These are phyloP conservation scores for Pterostichus niger DNA, from an alignment of 2,888 invertebrate species.

Conservation along the genomic window DNA sequence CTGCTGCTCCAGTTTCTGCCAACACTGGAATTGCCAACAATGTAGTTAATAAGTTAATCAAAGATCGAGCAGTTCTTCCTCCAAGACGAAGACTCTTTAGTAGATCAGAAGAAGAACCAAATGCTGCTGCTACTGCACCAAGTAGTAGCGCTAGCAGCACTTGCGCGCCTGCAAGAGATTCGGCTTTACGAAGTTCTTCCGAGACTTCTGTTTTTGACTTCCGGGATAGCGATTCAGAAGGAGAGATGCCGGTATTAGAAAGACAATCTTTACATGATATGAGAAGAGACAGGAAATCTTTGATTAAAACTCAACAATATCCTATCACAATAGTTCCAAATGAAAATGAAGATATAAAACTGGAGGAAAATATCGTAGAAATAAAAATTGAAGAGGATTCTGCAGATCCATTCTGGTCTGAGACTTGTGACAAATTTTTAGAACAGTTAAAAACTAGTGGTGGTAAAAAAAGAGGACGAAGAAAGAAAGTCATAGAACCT, in stretches of 20 bases:
- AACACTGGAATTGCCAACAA: slow-evolving; percentile 74
- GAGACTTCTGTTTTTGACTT: slow-evolving; percentile 84
- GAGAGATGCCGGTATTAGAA: slow-evolving; percentile 81
- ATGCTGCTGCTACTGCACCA: slow-evolving; percentile 72
- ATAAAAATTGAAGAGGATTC: slow-evolving; percentile 75
- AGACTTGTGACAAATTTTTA: slow-evolving; percentile 88
- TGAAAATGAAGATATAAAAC: slow-evolving; percentile 74
- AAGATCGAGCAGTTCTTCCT: slow-evolving; percentile 75
- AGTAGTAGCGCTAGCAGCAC: slow-evolving; percentile 70
- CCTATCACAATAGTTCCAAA: slow-evolving; percentile 73
- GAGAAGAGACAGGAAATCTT: slow-evolving; percentile 79
- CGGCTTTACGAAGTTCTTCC: slow-evolving; percentile 80
- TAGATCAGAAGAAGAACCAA: slow-evolving; percentile 79
- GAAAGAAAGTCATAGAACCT: slow-evolving; percentile 77
- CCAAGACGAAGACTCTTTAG: slow-evolving; percentile 80
- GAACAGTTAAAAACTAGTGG: slow-evolving; percentile 84
- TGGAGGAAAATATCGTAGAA: slow-evolving; percentile 69
- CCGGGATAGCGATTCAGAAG: slow-evolving; percentile 82
- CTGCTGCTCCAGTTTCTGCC: slow-evolving; percentile 48
- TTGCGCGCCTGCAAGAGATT: slow-evolving; percentile 76
- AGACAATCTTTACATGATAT: slow-evolving; percentile 84
- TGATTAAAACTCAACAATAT: slow-evolving; percentile 81
- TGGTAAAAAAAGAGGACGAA: slow-evolving; percentile 80
- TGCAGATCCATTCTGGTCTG: slow-evolving; percentile 81
- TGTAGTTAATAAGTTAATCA: slow-evolving; percentile 71